phyloP scores from a whole-genome alignment of 2,888 invertebrate species.

The Hydriomena furcata region DNA sequence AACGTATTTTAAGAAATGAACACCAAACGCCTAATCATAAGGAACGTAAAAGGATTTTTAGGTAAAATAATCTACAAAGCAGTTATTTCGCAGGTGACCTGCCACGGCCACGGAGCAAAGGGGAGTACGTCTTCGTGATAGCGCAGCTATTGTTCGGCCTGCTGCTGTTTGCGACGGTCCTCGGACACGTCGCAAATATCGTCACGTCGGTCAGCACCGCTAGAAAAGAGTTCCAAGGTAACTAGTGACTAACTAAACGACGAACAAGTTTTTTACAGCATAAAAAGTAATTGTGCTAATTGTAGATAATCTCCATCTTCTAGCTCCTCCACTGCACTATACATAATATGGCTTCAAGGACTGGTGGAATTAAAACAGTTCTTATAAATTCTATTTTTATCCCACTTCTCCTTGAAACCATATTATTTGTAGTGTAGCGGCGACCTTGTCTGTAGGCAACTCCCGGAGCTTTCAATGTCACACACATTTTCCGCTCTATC shows the following conservation, averaged over 20 bases:
- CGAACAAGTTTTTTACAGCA: no score
- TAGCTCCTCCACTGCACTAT: no score
- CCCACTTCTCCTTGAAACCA: not conserved
- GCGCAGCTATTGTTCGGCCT: conserved; percentile 96
- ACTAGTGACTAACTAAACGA: no score
- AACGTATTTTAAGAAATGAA: no score
- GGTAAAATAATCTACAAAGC: not conserved
- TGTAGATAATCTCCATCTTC: no score
- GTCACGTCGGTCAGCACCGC: conserved; percentile 98
- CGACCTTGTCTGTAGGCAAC: conserved; percentile 12
- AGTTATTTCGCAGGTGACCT: conserved; percentile 84
- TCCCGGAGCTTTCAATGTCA: conserved; percentile 19
- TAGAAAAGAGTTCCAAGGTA: conserved; percentile 99
- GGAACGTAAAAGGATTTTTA: no score
- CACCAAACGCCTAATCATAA: no score
- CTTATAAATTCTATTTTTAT: conserved; percentile 10
- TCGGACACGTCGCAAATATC: conserved; percentile 99
- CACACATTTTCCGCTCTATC: conserved; percentile 12
- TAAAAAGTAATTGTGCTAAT: no score
- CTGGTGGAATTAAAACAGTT: no score
- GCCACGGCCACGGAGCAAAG: conserved; percentile 95
- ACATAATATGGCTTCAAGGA: no score
- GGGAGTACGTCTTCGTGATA: conserved; percentile 98
- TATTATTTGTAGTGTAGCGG: conserved; percentile 1
- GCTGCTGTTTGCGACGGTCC: conserved; percentile 96